Conservation (phyloP, 2,888 invertebrate genomes). For the Erebia epiphron region DNA sequence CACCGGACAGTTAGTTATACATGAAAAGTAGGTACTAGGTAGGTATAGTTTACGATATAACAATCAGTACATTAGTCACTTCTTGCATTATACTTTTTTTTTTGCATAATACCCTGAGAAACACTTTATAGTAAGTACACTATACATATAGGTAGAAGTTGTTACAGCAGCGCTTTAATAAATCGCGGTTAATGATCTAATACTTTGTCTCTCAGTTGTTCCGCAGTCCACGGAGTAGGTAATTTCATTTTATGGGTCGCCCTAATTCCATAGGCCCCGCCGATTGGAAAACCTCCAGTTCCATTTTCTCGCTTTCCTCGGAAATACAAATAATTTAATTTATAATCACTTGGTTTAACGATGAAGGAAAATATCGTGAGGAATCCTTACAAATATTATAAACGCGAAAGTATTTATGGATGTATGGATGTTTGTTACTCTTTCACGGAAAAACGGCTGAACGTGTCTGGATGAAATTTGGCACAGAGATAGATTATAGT, state of each 20-base stretch:
- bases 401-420: no score
- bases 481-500: no score
- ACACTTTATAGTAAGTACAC: neutral
- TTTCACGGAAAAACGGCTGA: no score
- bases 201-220: neutral
- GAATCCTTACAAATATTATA: no score
- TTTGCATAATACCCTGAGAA: no score
- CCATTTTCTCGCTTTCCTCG: neutral
- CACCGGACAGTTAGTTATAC: no score
- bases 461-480: no score
- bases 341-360: neutral
- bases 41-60: no score
- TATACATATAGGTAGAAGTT: neutral
- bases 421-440: no score
- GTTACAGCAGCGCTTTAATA: neutral
- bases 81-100: no score
- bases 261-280: neutral
- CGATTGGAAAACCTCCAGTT: slow-evolving; percentile 6
- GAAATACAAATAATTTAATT: neutral
- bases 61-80: no score
- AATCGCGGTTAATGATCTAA: slow-evolving; percentile 10
- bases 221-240: neutral
- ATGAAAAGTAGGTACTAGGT: no score
- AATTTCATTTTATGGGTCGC: slow-evolving; percentile 3
- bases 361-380: neutral